Conservation (phyloP, 2,888 invertebrate species). For the Smittia sp. region DNA sequence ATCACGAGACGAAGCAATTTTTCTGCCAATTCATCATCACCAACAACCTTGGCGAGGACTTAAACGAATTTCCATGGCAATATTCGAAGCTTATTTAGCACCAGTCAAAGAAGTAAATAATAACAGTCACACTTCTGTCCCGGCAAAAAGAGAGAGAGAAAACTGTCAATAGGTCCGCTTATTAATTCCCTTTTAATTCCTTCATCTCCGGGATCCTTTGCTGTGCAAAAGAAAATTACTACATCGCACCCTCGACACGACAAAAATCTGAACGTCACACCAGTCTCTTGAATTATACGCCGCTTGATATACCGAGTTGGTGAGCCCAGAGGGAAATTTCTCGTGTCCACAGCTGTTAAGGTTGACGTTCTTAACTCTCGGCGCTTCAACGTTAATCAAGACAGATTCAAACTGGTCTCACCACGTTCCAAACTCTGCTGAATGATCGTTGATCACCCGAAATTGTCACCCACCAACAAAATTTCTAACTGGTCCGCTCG, state of each 20-base stretch:
- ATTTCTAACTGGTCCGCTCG: not conserved
- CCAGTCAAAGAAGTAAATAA: constrained; percentile 23
- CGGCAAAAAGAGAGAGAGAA: not conserved
- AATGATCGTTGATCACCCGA: too few relatives aligned
- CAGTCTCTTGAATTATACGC: not conserved
- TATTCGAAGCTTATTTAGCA: not conserved
- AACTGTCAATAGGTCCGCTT: constrained; percentile 27
- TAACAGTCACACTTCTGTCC: constrained; percentile 36
- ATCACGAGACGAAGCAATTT: constrained; percentile 24
- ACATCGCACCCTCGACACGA: constrained; percentile 20
- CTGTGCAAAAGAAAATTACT: not conserved
- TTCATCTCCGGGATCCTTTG: constrained; percentile 27
- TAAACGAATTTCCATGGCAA: constrained; percentile 24
- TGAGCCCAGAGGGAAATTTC: not conserved
- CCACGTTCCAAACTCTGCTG: not conserved
- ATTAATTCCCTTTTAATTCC: constrained; percentile 33
- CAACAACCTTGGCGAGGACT: not conserved
- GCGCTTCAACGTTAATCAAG: too few relatives aligned
- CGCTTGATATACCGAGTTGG: not conserved
- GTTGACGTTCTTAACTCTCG: too few relatives aligned
- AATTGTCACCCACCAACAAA: too few relatives aligned
- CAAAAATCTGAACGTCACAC: not conserved
- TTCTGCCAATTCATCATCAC: constrained; percentile 40
- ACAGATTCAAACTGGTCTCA: too few relatives aligned
- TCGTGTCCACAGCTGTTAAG: not conserved